phyloP scores from a whole-genome alignment of 2,113 vertebrate genomes.

The Aphyosemion australe region DNA sequence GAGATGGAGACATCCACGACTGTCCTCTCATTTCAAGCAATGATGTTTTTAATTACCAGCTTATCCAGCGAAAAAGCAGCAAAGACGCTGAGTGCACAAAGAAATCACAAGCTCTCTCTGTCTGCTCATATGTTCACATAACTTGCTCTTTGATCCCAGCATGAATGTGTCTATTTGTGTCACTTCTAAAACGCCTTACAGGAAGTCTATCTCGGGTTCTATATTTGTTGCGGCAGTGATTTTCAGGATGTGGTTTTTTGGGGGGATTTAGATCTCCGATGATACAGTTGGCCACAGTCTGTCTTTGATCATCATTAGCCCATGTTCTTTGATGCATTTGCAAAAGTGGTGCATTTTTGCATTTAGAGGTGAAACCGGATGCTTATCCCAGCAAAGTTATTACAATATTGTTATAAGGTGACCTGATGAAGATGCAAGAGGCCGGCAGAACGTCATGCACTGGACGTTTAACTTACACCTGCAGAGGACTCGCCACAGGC shows the following conservation, averaged over 20 bases:
- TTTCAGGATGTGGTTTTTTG: constrained; percentile 72
- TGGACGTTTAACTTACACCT: constrained; percentile 1
- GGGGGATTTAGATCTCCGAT: constrained; percentile 55
- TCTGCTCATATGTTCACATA: constrained; percentile 42
- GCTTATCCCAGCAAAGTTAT: constrained; percentile 31
- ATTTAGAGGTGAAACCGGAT: constrained; percentile 44
- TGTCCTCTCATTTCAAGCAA: neutral
- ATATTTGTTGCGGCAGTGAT: constrained; percentile 54
- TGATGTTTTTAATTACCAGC: neutral
- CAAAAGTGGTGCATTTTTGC: constrained; percentile 23
- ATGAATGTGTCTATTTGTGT: constrained; percentile 66
- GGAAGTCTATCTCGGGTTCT: constrained; percentile 51
- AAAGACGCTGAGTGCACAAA: constrained; percentile 40
- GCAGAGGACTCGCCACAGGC: constrained; percentile 35
- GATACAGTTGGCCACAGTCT: constrained; percentile 57
- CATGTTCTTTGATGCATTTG: constrained; percentile 52
- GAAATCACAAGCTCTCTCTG: constrained; percentile 32
- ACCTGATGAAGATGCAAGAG: constrained; percentile 27
- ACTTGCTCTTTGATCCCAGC: constrained; percentile 56
- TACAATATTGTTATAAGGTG: constrained; percentile 54
- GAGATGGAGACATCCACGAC: neutral
- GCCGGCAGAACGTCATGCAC: neutral
- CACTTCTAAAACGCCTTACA: constrained; percentile 56
- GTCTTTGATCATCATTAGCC: constrained; percentile 63
- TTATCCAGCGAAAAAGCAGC: neutral